Base-by-base conservation (phyloP, 2,797 vertebrate species). In the Chiroxiphia lanceolata region DNA sequence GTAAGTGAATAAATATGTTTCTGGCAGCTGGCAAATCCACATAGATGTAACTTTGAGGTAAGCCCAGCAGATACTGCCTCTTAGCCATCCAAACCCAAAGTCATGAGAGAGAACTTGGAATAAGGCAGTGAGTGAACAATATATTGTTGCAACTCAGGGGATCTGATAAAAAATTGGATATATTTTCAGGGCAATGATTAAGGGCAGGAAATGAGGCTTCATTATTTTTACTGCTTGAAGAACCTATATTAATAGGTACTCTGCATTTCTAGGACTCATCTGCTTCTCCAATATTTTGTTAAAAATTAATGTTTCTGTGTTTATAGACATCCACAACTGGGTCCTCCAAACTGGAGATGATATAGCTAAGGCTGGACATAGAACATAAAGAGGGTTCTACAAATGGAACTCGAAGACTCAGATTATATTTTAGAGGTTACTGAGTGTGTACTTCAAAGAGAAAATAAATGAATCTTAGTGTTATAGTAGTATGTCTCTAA, bases 1-100 rank as follows among this genome's bases (percentile, higher is more conserved):
- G 56, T 47, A 83, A 83, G 38, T 40, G 56, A 88, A 77, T 89
- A 88, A 93, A 60, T 60, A 70, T 5, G 36, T 78, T 84, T 27
- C 65, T 71, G 44, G 67, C 53, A 93, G 87, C 65, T 69, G 65
- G 61, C n/a, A 93, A 94, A 94, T 83, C 60, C 65, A 81, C 40
- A n/a, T 2, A 42, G 87, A 56, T 60, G 31, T 22, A 75, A 60
- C 36, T 89, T 60, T 44, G 56, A 86, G 70, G 31, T 59, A 92
- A 51, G 53, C 61, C n/a, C 65, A 75, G 69, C 40, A 92, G 89
- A 67, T 86, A 83, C 2, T 57, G 64, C 47, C 51, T 86, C 53
- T 83, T 81, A 80, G 31, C 27, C 29, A 71, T 40, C 17, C 57
- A 71, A 80, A 56, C 11, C 23, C 15, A 50, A 20, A 70, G 61